These are phyloP conservation scores for Dendrolimus kikuchii DNA, from an alignment of 1,140 invertebrate species.

Conservation along the genomic window DNA sequence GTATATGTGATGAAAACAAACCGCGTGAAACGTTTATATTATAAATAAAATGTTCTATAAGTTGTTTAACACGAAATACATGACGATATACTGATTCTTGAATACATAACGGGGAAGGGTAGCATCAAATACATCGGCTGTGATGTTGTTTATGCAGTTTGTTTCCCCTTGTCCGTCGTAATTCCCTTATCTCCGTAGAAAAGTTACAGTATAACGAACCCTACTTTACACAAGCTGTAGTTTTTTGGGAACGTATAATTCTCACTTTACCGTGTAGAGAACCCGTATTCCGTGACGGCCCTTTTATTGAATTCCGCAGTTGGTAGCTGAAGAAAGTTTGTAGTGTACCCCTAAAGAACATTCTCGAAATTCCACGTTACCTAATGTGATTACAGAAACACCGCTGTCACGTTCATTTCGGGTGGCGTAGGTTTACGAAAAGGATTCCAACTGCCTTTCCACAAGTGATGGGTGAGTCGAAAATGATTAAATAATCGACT, in stretches of 20 bases:
- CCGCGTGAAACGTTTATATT: too few species aligned
- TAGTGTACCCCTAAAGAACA: constrained; percentile 38
- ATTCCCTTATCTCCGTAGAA: constrained; percentile 38
- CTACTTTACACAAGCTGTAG: constrained; percentile 34
- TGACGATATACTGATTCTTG: constrained; percentile 2
- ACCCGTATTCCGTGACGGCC: constrained; percentile 25
- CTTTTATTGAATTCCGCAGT: constrained; percentile 59
- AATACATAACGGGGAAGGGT: constrained; percentile 19
- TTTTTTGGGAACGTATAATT: constrained; percentile 48
- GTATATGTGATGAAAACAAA: too few species aligned
- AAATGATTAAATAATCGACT: neutral
- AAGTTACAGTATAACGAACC: constrained; percentile 36
- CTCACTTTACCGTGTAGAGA: constrained; percentile 42
- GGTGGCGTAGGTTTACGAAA: constrained; percentile 4
- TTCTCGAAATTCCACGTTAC: constrained; percentile 35
- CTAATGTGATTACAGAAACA: constrained; percentile 26
- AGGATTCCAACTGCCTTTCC: constrained; percentile 2
- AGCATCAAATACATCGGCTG: constrained; percentile 28
- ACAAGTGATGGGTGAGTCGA: neutral
- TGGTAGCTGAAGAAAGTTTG: constrained; percentile 38
- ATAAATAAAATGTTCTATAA: too few species aligned
- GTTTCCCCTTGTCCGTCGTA: constrained; percentile 41
- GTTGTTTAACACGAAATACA: neutral
- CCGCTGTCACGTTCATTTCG: constrained; percentile 12
- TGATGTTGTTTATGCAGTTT: constrained; percentile 38